These are phyloP conservation scores for Ailuropoda melanoleuca DNA, from an alignment of 2,113 vertebrate species.

Conservation along the genomic window DNA sequence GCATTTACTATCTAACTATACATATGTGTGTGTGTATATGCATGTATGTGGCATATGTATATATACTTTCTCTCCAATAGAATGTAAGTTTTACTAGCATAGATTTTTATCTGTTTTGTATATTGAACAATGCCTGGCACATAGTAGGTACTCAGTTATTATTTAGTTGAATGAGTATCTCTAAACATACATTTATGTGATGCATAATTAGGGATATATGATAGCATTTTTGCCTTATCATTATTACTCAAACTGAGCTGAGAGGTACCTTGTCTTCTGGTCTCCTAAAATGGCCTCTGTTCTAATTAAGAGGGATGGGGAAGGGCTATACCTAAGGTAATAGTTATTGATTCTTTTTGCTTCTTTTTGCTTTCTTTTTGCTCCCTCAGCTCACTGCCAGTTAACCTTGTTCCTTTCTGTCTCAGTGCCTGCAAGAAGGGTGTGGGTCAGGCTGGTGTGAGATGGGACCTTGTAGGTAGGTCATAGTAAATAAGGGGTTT, in stretches of 20 bases:
- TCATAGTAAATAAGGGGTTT: neutral
- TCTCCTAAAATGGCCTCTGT: neutral
- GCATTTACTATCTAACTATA: neutral
- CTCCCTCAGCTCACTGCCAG: neutral
- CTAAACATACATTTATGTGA: neutral
- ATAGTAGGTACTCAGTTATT: neutral
- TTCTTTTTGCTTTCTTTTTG: too few relatives aligned
- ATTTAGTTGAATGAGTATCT: constrained; percentile 8
- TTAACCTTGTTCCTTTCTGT: neutral
- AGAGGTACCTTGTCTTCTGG: neutral
- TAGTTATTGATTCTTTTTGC: neutral
- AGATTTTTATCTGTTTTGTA: constrained; percentile 26
- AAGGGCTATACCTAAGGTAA: neutral
- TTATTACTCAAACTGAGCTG: neutral
- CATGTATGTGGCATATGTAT: neutral
- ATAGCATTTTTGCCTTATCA: neutral
- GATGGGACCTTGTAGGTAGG: neutral
- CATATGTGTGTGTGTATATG: neutral
- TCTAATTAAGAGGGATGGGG: neutral
- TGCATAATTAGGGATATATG: neutral
- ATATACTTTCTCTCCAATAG: neutral
- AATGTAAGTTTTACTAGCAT: neutral
- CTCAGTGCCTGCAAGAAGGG: neutral
- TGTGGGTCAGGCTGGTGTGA: neutral
- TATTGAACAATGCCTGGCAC: neutral